phyloP scores from a whole-genome alignment of 2,888 invertebrate genomes.

The Chymomyza procnemis region DNA sequence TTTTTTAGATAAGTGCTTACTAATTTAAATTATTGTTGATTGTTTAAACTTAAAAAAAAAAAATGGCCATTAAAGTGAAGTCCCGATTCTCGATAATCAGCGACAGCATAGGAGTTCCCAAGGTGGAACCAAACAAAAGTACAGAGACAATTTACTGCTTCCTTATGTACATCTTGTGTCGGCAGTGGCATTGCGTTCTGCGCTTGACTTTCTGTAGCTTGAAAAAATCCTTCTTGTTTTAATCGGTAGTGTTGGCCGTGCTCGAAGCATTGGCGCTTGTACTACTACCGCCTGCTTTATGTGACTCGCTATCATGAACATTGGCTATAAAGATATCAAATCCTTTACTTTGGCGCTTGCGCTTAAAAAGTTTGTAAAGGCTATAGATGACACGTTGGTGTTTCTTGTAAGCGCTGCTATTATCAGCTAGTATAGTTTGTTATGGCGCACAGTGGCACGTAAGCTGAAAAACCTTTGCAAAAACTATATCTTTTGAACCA shows the following conservation, averaged over 20 bases:
- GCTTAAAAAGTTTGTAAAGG: slow-evolving; percentile 85
- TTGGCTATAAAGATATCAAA: slow-evolving; percentile 90
- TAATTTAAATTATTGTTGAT: too few relatives aligned
- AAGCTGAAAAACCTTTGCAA: too few relatives aligned
- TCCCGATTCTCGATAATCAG: slow-evolving; percentile 88
- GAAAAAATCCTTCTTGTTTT: slow-evolving; percentile 62
- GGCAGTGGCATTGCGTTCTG: slow-evolving; percentile 86
- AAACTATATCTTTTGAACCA: too few relatives aligned
- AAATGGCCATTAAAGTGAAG: too few relatives aligned
- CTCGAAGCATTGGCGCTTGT: slow-evolving; percentile 22
- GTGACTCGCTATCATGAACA: slow-evolving; percentile 80
- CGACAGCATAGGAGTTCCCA: slow-evolving; percentile 87
- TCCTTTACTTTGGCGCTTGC: slow-evolving; percentile 84
- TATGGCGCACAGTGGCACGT: too few relatives aligned
- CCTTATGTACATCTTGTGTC: slow-evolving; percentile 88
- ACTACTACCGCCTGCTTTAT: slow-evolving; percentile 7
- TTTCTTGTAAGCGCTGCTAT: slow-evolving; percentile 78
- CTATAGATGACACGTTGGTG: slow-evolving; percentile 88
- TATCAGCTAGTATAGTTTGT: slow-evolving; percentile 86
- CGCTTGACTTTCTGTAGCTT: slow-evolving; percentile 71
- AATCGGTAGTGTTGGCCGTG: slow-evolving; percentile 17
- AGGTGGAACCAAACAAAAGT: slow-evolving; percentile 87
- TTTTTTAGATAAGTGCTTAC: too few relatives aligned
- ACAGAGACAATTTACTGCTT: slow-evolving; percentile 89
- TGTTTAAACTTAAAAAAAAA: too few relatives aligned